Percentiles rank a stretch among this genome's conserved stretches.
These are phyloP conservation scores for Candoia aspera DNA, from an alignment of 2,113 vertebrate genomes.

Conservation along the genomic window DNA sequence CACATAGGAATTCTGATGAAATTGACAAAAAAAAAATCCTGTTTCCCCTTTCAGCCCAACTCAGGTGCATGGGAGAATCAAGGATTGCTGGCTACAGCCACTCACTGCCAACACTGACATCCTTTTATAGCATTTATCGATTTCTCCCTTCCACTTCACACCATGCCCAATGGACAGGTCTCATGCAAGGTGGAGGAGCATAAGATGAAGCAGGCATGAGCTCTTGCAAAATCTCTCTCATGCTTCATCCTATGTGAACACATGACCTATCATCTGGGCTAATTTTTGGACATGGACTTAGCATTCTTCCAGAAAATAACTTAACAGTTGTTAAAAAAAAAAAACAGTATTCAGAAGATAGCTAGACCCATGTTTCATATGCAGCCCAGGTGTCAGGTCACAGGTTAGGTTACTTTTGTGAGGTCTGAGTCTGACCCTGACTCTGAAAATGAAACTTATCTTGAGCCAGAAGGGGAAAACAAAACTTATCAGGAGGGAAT, in stretches of 20 bases:
- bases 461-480: too few relatives aligned
- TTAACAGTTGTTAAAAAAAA: background rate
- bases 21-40: background rate
- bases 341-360: background rate
- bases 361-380: background rate
- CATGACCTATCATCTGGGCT: background rate
- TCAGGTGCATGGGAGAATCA: background rate
- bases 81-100: background rate
- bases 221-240: background rate
- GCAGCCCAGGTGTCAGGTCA: background rate
- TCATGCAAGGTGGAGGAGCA: background rate
- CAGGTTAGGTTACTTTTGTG: background rate
- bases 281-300: background rate
- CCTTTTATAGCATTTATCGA: background rate
- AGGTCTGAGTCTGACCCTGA: too few relatives aligned
- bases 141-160: background rate
- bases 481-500: too few relatives aligned
- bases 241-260: background rate
- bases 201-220: background rate
- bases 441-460: too few relatives aligned
- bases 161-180: background rate
- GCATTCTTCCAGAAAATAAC: background rate
- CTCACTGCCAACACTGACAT: background rate
- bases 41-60: background rate
- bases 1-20: background rate